These are phyloP conservation scores for Pachyseris speciosa DNA, from an alignment of 64 coral and sea anemone genomes.

Conservation along the genomic window DNA sequence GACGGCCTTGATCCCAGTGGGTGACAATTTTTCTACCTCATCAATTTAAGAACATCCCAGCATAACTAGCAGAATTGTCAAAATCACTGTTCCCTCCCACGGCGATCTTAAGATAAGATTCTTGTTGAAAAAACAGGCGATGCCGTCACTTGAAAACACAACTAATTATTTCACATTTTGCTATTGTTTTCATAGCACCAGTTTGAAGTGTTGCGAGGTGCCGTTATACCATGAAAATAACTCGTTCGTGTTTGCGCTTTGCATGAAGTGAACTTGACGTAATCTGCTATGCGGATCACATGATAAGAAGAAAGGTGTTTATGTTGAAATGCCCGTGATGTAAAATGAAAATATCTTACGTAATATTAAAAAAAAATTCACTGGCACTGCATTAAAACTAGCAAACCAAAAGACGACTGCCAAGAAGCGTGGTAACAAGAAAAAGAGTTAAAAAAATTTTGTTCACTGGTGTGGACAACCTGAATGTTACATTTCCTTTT, in stretches of 20 bases:
- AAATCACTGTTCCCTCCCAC: not conserved
- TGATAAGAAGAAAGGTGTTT: not conserved
- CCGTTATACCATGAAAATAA: too few species aligned
- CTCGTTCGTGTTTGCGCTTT: not conserved
- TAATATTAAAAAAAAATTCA: too few species aligned
- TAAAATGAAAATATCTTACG: not conserved
- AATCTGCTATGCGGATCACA: conserved; percentile 10
- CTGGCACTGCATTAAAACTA: too few species aligned
- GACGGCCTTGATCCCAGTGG: too few species aligned
- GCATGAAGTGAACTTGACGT: not conserved
- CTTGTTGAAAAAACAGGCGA: not conserved
- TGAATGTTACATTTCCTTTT: too few species aligned
- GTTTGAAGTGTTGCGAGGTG: not conserved
- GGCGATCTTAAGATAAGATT: not conserved
- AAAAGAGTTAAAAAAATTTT: not conserved
- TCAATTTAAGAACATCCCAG: not conserved
- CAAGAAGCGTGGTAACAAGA: too few species aligned
- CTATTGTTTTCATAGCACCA: not conserved
- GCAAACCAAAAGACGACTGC: too few species aligned
- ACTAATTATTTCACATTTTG: not conserved
- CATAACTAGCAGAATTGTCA: not conserved
- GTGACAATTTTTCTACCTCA: too few species aligned
- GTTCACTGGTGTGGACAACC: too few species aligned
- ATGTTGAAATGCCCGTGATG: not conserved
- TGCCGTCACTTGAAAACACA: not conserved